Evolutionary conservation across 2,888 invertebrate genomes (phyloP).

Genomic region (Noctuana brunneofusca): DNA sequence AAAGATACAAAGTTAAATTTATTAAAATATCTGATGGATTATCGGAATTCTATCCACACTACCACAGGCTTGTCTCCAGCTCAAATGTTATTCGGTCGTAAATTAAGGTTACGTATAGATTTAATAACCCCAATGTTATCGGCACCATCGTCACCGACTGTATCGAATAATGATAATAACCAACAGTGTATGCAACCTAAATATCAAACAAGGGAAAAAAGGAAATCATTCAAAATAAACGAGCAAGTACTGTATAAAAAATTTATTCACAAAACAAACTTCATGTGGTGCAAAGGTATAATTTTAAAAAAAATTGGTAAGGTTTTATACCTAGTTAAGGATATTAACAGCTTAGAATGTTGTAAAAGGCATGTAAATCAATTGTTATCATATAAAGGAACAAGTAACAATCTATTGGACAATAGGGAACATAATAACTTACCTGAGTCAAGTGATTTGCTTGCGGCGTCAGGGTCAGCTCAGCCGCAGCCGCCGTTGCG

Average conservation of each 20-base stretch:
- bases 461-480: not conserved
- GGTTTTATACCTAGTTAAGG: not conserved
- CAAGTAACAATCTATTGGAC: not conserved
- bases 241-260: not conserved
- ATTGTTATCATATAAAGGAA: not conserved
- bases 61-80: not conserved
- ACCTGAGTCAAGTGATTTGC: not conserved
- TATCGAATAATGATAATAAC: not conserved
- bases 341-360: not conserved
- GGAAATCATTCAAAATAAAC: not conserved
- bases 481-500: not conserved
- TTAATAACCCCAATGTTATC: not conserved
- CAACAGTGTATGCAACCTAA: not conserved
- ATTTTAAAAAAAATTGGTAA: not conserved
- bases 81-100: not conserved
- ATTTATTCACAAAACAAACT: not conserved
- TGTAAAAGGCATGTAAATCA: slow-evolving; percentile 1
- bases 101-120: not conserved
- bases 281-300: not conserved
- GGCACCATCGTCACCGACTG: not conserved
- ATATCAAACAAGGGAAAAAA: not conserved
- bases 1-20: slow-evolving; percentile 1
- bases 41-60: not conserved
- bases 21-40: not conserved
- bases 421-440: not conserved